Evolutionary conservation across 2,888 invertebrate genomes (phyloP), one percentile per base, ranked within the genome.

Genomic region (Alitta virens): DNA sequence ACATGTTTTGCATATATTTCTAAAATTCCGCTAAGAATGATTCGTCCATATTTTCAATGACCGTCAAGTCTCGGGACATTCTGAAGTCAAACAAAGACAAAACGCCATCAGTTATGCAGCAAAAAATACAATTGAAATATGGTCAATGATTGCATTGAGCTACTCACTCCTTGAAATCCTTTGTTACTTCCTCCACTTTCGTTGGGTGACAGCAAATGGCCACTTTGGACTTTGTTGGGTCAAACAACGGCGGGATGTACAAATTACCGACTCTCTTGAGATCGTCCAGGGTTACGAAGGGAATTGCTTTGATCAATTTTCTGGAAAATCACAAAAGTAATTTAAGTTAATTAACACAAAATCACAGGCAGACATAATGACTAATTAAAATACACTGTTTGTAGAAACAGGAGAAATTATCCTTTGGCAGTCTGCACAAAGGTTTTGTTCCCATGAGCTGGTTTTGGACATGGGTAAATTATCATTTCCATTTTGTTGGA

Each of bases 161-260:
- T 7, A 72, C 86, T 71, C 67, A 77, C 77, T 72, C 73, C 74
- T 86, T 85, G 72, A 92, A 89, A 5, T 86, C 87, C 14, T 85
- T 82, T 50, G 86, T 84, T 69, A 90, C 83, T 75, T 90, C 89
- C 21, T 85, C 82, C 55, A 89, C 88, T 82, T 91, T 91, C 63
- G 88, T 85, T 14, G 91, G 89, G 78, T 91, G 90, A 76, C 91
- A 91, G 33, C 90, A 90, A 68, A 92, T 83, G 21, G 89, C 87
- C n/a, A 89, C 87, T 75, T 87, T 87, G 56, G 87, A 84, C 63
- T 82, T 75, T 16, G 80, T 78, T 0, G 86, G 80, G 74, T 88
- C 85, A 78, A 92, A 90, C 65, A 93, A 82, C 1, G 86, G 80
- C 1, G 86, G 84, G 58, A 93, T 83, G 84, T 92, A 92, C 71